Conservation (phyloP, 2,797 vertebrate species). For the Myotis planiceps region DNA sequence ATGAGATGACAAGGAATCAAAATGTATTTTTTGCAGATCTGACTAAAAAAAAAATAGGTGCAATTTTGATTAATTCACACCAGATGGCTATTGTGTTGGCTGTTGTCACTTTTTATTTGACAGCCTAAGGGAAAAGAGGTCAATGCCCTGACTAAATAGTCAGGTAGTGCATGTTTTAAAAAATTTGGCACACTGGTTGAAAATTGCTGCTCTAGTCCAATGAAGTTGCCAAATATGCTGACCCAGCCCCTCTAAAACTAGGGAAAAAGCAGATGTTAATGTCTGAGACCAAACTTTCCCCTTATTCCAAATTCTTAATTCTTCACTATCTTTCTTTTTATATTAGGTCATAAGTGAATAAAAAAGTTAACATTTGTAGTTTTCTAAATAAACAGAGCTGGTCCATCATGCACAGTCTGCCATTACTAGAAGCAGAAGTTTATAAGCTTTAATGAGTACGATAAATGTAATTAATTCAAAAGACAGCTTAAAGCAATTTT, state of each 20-base stretch:
- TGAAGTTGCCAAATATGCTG: background rate
- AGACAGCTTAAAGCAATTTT: background rate
- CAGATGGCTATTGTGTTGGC: background rate
- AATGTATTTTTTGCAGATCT: background rate
- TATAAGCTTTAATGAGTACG: background rate
- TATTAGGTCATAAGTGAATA: background rate
- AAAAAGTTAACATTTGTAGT: background rate
- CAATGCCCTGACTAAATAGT: no score
- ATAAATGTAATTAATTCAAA: slow-evolving; percentile 46
- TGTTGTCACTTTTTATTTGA: background rate
- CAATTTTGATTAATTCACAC: background rate
- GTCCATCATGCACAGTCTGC: background rate
- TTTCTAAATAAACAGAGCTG: background rate
- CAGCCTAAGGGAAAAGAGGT: background rate
- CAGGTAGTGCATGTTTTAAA: background rate
- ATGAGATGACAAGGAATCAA: background rate
- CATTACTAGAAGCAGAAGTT: background rate
- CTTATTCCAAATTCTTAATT: background rate
- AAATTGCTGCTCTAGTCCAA: background rate
- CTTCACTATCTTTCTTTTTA: background rate
- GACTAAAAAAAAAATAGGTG: background rate
- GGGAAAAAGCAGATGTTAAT: background rate
- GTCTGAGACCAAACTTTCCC: background rate
- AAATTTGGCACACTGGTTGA: background rate
- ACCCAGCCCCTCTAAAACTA: background rate